Percentiles rank a stretch among this genome's conserved stretches.
Evolutionary conservation across 2,888 invertebrate genomes (phyloP).

Genomic region (Xylophagus ater): DNA sequence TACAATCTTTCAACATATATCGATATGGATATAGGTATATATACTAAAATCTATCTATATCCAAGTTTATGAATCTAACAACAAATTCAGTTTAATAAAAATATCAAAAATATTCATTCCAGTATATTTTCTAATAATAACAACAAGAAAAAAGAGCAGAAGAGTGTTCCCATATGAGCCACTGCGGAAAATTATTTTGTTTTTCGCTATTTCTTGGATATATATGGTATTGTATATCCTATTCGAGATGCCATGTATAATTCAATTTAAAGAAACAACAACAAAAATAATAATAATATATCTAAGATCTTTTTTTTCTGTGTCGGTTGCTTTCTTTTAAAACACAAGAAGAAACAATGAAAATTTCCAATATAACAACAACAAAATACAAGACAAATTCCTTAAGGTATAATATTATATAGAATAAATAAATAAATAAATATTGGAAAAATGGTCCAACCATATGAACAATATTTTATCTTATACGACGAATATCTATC

Average conservation of each 20-base stretch:
- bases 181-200: slow-evolving; percentile 19
- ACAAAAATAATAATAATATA: too few relatives aligned
- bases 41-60: not conserved
- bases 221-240: slow-evolving; percentile 16
- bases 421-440: too few relatives aligned
- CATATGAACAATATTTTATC: too few relatives aligned
- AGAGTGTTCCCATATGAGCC: slow-evolving; percentile 18
- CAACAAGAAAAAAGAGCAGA: slow-evolving; percentile 11
- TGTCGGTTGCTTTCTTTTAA: too few relatives aligned
- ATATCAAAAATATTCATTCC: slow-evolving; percentile 6
- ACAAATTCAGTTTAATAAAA: slow-evolving; percentile 10
- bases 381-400: too few relatives aligned
- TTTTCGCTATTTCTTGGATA: slow-evolving; percentile 7
- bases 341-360: not conserved
- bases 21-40: not conserved
- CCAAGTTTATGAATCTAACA: not conserved
- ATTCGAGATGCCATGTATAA: slow-evolving; percentile 10
- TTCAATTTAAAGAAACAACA: slow-evolving; percentile 13
- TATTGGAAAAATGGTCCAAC: too few relatives aligned
- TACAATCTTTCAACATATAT: not conserved
- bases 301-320: too few relatives aligned
- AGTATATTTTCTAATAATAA: not conserved
- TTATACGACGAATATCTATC: too few relatives aligned
- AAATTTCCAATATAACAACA: too few relatives aligned
- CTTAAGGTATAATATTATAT: too few relatives aligned